These are phyloP conservation scores for Nudaria mundana DNA, from an alignment of 2,888 invertebrate species.

Conservation along the genomic window DNA sequence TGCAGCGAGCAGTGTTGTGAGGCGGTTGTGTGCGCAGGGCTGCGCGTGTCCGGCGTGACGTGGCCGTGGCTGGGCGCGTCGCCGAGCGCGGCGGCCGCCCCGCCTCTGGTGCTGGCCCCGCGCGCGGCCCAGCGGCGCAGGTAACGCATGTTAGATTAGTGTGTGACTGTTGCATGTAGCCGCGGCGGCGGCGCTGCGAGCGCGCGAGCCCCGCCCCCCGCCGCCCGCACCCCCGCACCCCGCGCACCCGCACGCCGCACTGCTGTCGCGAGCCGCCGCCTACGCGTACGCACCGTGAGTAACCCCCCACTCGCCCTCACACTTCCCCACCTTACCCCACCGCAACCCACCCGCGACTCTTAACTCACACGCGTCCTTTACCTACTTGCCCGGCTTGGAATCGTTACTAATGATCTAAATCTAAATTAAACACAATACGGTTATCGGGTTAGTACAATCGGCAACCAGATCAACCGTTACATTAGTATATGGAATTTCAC, in stretches of 20 bases:
- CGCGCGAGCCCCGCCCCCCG: slow-evolving; percentile 85
- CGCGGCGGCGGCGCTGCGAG: slow-evolving; percentile 80
- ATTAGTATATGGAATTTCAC: no score
- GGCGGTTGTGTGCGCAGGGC: slow-evolving; percentile 82
- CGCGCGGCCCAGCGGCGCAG: slow-evolving; percentile 88
- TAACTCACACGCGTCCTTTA: no score
- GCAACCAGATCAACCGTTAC: no score
- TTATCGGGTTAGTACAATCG: no score
- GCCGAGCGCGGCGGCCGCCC: slow-evolving; percentile 82
- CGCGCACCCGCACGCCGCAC: slow-evolving; percentile 89
- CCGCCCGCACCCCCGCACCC: slow-evolving; percentile 78
- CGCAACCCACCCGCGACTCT: no score
- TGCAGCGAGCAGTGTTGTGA: slow-evolving; percentile 54
- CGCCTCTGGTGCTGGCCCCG: slow-evolving; percentile 87
- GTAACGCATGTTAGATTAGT: slow-evolving; percentile 71
- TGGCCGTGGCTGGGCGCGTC: slow-evolving; percentile 88
- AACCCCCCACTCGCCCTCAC: slow-evolving; percentile 29
- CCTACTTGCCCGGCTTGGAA: no score
- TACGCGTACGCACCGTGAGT: slow-evolving; percentile 95
- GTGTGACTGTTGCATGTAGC: slow-evolving; percentile 74
- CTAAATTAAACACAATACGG: no score
- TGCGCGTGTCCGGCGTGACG: slow-evolving; percentile 88
- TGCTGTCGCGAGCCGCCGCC: slow-evolving; percentile 84
- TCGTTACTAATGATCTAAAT: no score
- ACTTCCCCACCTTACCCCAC: no score